Base-by-base conservation (phyloP, 1,140 invertebrate genomes). In the Ips nitidus region DNA sequence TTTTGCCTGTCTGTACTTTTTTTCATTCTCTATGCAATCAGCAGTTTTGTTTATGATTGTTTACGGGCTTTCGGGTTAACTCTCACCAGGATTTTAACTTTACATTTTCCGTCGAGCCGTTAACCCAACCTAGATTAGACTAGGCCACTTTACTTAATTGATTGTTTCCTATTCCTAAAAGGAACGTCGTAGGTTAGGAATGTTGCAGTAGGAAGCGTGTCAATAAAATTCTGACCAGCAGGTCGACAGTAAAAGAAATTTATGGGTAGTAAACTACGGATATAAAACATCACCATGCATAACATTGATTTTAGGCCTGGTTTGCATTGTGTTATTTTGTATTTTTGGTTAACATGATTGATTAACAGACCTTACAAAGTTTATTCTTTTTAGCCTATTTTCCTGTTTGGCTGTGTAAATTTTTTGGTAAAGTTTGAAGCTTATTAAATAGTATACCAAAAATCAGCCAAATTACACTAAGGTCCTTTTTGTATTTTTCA, bases 11-110 rank as follows among this genome's bases (percentile, higher is more conserved):
- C 40, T 42, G 37, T 7, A 6, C 7, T 52, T 50, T 55, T 55
- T 36, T 55, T 38, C 22, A 22, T 22, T 22, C 22, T 22, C 39
- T 8, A 40, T 36, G 50, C 58, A 59, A 72, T 69, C 65, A 65
- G 65, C 50, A 52, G 41, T 67, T 63, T 57, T 66, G 62, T 58
- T 71, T 66, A 71, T 61, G 53, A 55, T 70, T 70, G 62, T 70
- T 70, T 65, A 70, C 50, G 61, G 61, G 42, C 36, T 62, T 40
- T n/a, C 37, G 57, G 57, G 45, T 8, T 6, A 6, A 50, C 52
- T 55, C 8, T 37, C 37, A 37, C 52, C 8, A 37, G 37, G 36
- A 55, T 36, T 38, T 5, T 55, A 36, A 55, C 6, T 36, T 22
- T 37, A 37, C n/a, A 36, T 6, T 47, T 47, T 47, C 45, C 4